Evolutionary conservation across 1,140 invertebrate genomes (phyloP).

Genomic region (Elymnias hypermnestra): DNA sequence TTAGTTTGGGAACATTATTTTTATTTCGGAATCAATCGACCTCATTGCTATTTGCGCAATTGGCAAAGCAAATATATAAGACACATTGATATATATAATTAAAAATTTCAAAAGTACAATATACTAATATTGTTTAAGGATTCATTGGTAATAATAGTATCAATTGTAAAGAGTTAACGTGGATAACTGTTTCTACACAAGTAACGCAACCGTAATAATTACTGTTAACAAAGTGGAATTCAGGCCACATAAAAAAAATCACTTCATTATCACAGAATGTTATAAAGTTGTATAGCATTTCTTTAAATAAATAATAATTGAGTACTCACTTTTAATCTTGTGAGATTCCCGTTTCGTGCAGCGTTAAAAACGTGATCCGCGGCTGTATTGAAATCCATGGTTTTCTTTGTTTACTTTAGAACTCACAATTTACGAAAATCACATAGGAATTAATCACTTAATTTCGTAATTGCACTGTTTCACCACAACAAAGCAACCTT

Average conservation of each 20-base stretch:
- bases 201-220: neutral
- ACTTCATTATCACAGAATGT: too few relatives aligned
- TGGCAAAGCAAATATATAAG: constrained; percentile 1
- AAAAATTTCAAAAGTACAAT: too few relatives aligned
- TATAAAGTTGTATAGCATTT: too few relatives aligned
- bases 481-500: constrained; percentile 57
- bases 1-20: neutral
- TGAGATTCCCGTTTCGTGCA: constrained; percentile 67
- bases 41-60: constrained; percentile 4
- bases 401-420: constrained; percentile 53
- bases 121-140: too few relatives aligned
- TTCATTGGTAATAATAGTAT: too few relatives aligned
- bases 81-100: too few relatives aligned
- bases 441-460: constrained; percentile 64
- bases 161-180: too few relatives aligned
- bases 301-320: too few relatives aligned
- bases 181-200: neutral
- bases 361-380: constrained; percentile 57
- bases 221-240: too few relatives aligned
- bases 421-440: constrained; percentile 45
- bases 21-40: neutral
- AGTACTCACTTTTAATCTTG: constrained; percentile 69
- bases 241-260: too few relatives aligned
- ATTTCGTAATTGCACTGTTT: constrained; percentile 58
- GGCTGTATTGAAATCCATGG: constrained; percentile 74